A percentile compares a stretch with the other conserved stretches of the same genome.
These are phyloP conservation scores for Pogonocichla stellata DNA, from an alignment of 2,113 vertebrate genomes.

Conservation along the genomic window DNA sequence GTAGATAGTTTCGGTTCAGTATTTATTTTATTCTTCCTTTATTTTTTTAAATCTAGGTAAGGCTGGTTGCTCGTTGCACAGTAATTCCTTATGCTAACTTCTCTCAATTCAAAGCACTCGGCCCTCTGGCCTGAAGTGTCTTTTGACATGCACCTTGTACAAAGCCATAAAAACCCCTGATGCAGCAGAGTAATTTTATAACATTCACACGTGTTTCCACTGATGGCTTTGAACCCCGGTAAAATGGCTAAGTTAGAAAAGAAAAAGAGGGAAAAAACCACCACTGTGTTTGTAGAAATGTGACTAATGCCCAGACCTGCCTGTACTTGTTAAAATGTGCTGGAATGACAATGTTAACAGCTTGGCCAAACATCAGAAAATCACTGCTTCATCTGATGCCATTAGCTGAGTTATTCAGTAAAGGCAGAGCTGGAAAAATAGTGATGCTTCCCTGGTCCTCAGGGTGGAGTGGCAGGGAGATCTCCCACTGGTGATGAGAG, in stretches of 20 bases:
- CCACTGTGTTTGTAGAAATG: not conserved
- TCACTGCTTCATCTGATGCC: not conserved
- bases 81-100: not conserved
- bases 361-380: constrained; percentile 56
- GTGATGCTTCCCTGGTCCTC: not conserved
- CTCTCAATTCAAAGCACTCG: not conserved
- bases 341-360: constrained; percentile 8
- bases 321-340: constrained; percentile 36
- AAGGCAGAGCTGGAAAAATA: not conserved
- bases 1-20: not conserved
- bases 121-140: not conserved
- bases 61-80: not conserved
- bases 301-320: constrained; percentile 18
- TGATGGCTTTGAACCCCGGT: not conserved
- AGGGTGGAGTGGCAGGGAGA: not conserved
- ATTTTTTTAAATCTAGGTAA: not conserved
- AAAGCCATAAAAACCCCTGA: not conserved
- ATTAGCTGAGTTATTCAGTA: not conserved
- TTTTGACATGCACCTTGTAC: not conserved
- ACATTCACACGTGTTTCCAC: constrained; percentile 8
- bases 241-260: not conserved
- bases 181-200: not conserved
- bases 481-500: accelerated
- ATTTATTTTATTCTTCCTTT: not conserved
- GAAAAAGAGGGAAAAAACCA: not conserved